Percentiles rank a stretch among this genome's conserved stretches.
These are phyloP conservation scores for Dryococelus australis DNA, from an alignment of 2,888 invertebrate species.

Conservation along the genomic window DNA sequence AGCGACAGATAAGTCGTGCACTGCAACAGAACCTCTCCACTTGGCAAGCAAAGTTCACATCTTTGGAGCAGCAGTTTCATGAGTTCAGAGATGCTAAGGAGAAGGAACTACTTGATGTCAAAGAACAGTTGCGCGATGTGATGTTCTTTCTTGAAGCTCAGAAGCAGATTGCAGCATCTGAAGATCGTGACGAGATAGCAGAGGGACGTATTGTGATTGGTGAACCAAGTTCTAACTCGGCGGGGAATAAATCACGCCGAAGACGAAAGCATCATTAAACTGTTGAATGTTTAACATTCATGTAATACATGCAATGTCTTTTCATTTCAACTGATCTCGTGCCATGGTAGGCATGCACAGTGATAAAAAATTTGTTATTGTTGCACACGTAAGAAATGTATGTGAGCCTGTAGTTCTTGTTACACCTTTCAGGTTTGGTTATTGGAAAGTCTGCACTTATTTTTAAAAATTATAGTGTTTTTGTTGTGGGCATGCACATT, in stretches of 20 bases:
- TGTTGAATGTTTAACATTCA: neutral
- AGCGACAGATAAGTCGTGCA: constrained; percentile 82
- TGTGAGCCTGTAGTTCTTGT: neutral
- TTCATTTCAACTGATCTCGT: neutral
- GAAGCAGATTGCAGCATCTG: constrained; percentile 66
- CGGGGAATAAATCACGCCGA: constrained; percentile 30
- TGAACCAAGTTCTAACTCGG: constrained; percentile 29
- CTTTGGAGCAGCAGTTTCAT: constrained; percentile 62
- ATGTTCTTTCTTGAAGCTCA: constrained; percentile 97
- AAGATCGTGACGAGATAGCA: constrained; percentile 65
- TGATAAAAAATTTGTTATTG: neutral
- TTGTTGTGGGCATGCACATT: too few relatives aligned
- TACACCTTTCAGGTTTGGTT: too few relatives aligned
- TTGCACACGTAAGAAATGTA: neutral
- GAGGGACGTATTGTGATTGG: constrained; percentile 55
- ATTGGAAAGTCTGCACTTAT: too few relatives aligned
- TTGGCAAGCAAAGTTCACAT: constrained; percentile 71
- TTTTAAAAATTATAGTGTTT: too few relatives aligned
- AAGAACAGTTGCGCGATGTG: constrained; percentile 93
- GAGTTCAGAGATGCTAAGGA: constrained; percentile 56
- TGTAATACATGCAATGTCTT: neutral
- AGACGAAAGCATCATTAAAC: constrained; percentile 34
- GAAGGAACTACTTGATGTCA: constrained; percentile 78
- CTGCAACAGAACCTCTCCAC: constrained; percentile 76
- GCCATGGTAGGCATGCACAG: neutral